Conservation (phyloP, 1,140 invertebrate genomes). For the Helicoverpa armigera region DNA sequence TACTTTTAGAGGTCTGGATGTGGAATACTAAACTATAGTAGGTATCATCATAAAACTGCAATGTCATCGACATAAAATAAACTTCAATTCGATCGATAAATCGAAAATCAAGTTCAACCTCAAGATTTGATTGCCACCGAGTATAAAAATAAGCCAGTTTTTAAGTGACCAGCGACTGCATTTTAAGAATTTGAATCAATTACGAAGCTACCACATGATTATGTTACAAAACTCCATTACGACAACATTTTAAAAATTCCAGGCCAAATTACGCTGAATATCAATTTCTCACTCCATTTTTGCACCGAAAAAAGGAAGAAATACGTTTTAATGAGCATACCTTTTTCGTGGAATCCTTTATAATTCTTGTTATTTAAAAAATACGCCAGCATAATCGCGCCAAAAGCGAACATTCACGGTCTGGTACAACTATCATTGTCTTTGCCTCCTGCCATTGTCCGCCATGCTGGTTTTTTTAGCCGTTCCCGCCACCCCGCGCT, state of each 20-base stretch:
- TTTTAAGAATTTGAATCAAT: constrained; percentile 18
- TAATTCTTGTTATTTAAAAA: constrained; percentile 46
- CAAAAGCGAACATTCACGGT: constrained; percentile 50
- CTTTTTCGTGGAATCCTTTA: constrained; percentile 38
- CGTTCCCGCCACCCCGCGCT: constrained; percentile 40
- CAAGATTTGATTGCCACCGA: too few species aligned
- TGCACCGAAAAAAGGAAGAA: constrained; percentile 5
- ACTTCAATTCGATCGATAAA: too few species aligned
- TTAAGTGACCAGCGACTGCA: neutral
- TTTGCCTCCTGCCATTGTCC: constrained; percentile 47
- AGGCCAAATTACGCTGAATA: constrained; percentile 29
- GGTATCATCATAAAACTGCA: too few species aligned
- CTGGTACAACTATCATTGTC: constrained; percentile 56
- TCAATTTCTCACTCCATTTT: constrained; percentile 26
- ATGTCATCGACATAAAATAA: too few species aligned
- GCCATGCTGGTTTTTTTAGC: constrained; percentile 44
- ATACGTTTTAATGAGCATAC: constrained; percentile 42
- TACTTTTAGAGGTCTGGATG: too few species aligned
- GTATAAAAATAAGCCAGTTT: neutral
- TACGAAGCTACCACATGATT: neutral
- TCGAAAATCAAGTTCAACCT: too few species aligned
- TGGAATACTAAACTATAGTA: too few species aligned
- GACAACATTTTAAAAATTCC: constrained; percentile 10
- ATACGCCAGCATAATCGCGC: constrained; percentile 36
- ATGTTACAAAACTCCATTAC: constrained; percentile 9